Conservation (phyloP, 2,888 invertebrate genomes). For the Hipparchia sbordonii region DNA sequence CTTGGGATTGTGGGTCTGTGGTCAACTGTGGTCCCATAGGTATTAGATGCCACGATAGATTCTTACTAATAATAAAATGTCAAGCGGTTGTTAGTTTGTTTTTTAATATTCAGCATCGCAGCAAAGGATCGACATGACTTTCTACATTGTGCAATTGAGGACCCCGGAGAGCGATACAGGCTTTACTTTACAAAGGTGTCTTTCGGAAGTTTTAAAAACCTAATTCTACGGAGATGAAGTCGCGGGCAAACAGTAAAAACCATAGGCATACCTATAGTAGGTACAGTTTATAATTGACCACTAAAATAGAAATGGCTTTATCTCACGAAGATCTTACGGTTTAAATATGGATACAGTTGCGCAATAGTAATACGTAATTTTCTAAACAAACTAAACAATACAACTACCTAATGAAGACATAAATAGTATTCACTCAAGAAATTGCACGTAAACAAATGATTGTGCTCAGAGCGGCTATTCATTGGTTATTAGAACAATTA, state of each 20-base stretch:
- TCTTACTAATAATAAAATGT: too few species aligned
- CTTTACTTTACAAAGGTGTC: too few species aligned
- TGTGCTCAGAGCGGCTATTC: slow-evolving; percentile 7
- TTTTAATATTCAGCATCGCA: too few species aligned
- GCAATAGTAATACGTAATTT: slow-evolving; percentile 23
- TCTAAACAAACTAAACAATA: background rate
- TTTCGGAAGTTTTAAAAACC: too few species aligned
- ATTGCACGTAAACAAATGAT: slow-evolving; percentile 25
- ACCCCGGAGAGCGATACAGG: too few species aligned
- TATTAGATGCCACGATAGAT: background rate
- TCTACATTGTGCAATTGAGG: too few species aligned
- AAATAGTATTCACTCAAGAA: slow-evolving; percentile 19
- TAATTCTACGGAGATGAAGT: too few species aligned
- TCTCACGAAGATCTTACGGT: slow-evolving; percentile 5
- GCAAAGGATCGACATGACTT: too few species aligned
- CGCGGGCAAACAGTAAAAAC: background rate
- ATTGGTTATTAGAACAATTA: slow-evolving; percentile 9
- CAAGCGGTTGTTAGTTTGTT: too few species aligned
- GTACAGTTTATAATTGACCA: background rate
- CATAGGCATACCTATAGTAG: background rate
- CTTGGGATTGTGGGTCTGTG: background rate
- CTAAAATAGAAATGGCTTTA: slow-evolving; percentile 3
- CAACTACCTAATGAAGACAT: slow-evolving; percentile 19
- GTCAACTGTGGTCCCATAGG: background rate
- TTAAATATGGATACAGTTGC: slow-evolving; percentile 3